Base-by-base conservation (phyloP, 2,888 invertebrate genomes). In the Plebejus argus region DNA sequence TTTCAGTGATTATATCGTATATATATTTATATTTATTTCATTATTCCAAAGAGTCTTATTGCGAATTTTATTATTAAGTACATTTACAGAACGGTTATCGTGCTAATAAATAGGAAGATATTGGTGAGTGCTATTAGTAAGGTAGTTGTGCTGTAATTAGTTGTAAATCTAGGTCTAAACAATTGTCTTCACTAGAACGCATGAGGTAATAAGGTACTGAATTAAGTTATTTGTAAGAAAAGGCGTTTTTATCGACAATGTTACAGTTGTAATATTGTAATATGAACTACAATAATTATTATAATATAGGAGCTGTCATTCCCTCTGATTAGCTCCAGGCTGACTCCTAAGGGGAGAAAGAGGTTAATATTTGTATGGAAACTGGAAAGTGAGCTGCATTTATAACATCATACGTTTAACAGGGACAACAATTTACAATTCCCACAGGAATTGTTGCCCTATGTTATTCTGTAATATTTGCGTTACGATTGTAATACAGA, bases 241-340 rank as follows among this genome's bases (percentile, higher is more conserved):
- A 5, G 5, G 66, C 18, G 3, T 28, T 66, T 66, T 15, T 6
- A 28, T 66, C 66, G 5, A 66, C 20, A 66, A 20, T 33, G 66
- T 66, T 66, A 66, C 33, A 66, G 18, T 66, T 66, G 66, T 33
- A 66, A 66, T 66, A 66, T 53, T 53, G 53, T 53, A 53, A 53
- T 5, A 53, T 15, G 53, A 3, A 23, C 61, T 61, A 61, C 10
- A 61, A 58, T 20, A 20, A 12, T 10, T 8, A 10, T 20, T 1
- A n/a, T n/a, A n/a, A n/a, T n/a, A n/a, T 23, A 20, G 3, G 23
- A 23, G 20, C 20, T 61, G 61, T 61, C 12, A 12, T 23, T 10
- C 20, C 23, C 18, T 53, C 53, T 18, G 53, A 53, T 53, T 15
- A 53, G 53, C 53, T 53, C 53, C 4, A 53, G 4, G 53, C 53